phyloP scores from a whole-genome alignment of 2,797 vertebrate genomes.

The Sebastes wilsoni region DNA sequence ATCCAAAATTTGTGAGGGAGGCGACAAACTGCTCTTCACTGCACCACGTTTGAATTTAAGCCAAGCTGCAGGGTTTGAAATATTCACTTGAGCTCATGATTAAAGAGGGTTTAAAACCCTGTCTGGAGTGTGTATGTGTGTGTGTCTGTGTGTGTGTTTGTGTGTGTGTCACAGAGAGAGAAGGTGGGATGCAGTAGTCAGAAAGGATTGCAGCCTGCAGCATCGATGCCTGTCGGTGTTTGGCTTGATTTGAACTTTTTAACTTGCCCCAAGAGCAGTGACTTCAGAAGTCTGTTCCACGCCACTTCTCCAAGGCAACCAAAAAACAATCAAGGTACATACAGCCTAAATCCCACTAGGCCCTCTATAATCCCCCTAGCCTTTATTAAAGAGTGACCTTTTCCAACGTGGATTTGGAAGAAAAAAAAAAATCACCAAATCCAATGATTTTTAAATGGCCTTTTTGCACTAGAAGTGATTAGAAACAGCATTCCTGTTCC shows the following conservation, averaged over 20 bases:
- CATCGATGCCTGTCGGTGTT: conserved; percentile 31
- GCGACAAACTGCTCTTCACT: conserved; percentile 49
- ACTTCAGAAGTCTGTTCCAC: conserved; percentile 30
- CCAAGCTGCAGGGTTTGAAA: conserved; percentile 57
- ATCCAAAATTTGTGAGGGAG: conserved; percentile 15
- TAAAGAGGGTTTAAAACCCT: conserved; percentile 65
- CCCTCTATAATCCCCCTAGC: conserved; percentile 55
- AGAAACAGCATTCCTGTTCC: conserved; percentile 58
- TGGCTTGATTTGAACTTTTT: conserved; percentile 44
- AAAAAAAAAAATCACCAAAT: conserved; percentile 33
- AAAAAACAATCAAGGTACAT: conserved; percentile 60
- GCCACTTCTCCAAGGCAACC: conserved; percentile 23
- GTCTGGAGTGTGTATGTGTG: conserved; percentile 24
- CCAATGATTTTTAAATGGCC: conserved; percentile 51
- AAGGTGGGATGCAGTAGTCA: conserved; percentile 29
- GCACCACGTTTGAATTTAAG: conserved; percentile 55
- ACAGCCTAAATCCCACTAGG: conserved; percentile 26
- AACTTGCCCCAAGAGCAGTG: conserved; percentile 39
- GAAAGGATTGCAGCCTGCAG: conserved; percentile 44
- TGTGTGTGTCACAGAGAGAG: background rate
- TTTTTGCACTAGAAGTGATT: conserved; percentile 58
- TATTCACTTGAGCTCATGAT: conserved; percentile 64
- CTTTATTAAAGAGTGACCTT: conserved; percentile 65
- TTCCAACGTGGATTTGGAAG: conserved; percentile 37
- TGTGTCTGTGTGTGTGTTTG: conserved; percentile 13